Evolutionary conservation across 2,113 vertebrate genomes (phyloP), one percentile per base, ranked within the genome.

Genomic region (Plecotus auritus): DNA sequence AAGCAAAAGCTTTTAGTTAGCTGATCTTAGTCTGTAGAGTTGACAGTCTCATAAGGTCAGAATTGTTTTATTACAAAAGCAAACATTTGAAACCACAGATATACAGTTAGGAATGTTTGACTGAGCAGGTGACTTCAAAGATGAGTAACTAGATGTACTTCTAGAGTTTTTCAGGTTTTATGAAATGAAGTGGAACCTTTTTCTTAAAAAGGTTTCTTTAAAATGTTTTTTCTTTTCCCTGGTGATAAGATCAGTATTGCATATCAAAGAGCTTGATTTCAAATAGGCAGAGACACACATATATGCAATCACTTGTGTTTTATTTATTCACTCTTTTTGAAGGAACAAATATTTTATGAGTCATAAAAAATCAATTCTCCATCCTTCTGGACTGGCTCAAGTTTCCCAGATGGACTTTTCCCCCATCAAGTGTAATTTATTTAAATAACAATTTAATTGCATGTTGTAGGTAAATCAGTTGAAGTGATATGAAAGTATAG

Each of bases 31-130:
- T 95, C 88, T 77, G 73, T 9, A 11, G 56, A 85, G 85, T n/a
- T 97, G 95, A 97, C 82, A 88, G 95, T 92, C 83, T 94, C 16
- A 1, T 92, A 96, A 96, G 96, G 94, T 94, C 92, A 94, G 95
- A 89, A 96, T 93, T 96, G 97, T 94, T 97, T 97, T 95, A 96
- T 96, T 85, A 92, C 93, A 96, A 97, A 97, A 95, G 95, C 96
- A 97, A 96, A 97, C 97, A 96, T 88, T 92, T 80, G 95, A 96
- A 96, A 96, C 93, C 92, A 88, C 95, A 95, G 94, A 93, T 85
- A 94, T 2, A 96, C 54, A 90, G 74, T 82, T 72, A 92, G 92
- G 96, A 91, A 95, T 93, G 96, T 97, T 91, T 92, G 87, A 66
- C 72, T n/a, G 87, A 78, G 95, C 95, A 96, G 95, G 97, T 95